A percentile compares a stretch with the other conserved stretches of the same genome.
Conservation (phyloP, 2,113 vertebrate genomes). For the Elephantulus edwardii region DNA sequence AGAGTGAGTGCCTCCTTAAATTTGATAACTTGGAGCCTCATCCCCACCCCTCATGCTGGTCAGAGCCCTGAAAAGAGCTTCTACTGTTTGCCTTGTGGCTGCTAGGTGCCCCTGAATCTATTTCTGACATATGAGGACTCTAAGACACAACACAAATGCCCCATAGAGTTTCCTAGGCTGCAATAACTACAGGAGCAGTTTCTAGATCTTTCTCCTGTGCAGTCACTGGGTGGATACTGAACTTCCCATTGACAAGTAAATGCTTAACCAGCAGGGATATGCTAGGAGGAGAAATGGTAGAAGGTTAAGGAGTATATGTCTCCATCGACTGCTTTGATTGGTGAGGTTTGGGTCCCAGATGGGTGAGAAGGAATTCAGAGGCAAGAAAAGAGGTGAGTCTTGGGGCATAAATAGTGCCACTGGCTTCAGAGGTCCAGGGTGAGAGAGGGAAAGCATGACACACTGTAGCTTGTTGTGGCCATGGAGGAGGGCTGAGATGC, state of each 20-base stretch:
- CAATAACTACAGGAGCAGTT: not conserved
- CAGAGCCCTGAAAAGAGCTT: no score
- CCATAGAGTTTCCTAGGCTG: no score
- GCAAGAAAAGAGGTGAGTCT: not conserved
- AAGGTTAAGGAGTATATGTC: not conserved
- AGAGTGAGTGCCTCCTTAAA: not conserved
- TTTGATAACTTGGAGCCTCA: not conserved
- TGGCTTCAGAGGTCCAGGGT: not conserved
- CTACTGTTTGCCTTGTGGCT: no score
- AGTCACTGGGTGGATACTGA: not conserved
- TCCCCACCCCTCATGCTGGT: no score
- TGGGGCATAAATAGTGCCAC: not conserved
- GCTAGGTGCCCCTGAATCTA: no score
- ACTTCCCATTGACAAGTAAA: not conserved
- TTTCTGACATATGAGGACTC: no score
- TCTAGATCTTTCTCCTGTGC: not conserved
- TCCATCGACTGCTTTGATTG: not conserved
- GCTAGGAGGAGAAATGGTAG: not conserved
- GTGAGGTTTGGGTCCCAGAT: no score
- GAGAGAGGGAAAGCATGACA: accelerated
- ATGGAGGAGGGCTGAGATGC: not conserved
- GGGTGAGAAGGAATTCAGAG: not conserved
- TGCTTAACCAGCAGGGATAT: no score
- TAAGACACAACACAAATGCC: no score
- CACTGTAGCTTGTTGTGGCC: accelerated